These are phyloP conservation scores for Bryconaethiops microstoma DNA, from an alignment of 2,797 vertebrate genomes.

Conservation along the genomic window DNA sequence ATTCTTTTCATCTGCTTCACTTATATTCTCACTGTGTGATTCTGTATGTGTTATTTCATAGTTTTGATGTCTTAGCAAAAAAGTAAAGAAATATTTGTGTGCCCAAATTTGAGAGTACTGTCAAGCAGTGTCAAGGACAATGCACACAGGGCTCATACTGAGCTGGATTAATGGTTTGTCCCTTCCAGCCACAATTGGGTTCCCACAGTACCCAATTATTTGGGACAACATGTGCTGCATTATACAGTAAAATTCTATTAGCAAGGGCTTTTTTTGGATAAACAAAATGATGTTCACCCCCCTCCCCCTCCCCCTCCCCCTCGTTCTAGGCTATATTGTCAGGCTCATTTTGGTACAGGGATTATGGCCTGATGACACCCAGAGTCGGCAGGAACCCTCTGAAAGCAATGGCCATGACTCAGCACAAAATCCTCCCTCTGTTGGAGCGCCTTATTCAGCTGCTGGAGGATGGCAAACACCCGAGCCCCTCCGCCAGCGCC, in stretches of 20 bases:
- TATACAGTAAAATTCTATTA: not conserved
- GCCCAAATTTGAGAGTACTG: too few relatives aligned
- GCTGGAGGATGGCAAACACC: conserved; percentile 71
- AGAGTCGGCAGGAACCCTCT: conserved; percentile 45
- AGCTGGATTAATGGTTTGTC: not conserved
- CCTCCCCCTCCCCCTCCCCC: not conserved
- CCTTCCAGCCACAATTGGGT: not conserved
- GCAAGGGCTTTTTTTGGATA: not conserved
- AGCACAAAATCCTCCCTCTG: conserved; percentile 78
- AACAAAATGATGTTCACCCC: not conserved
- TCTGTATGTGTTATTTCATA: not conserved
- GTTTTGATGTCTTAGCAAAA: not conserved
- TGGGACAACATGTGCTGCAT: not conserved
- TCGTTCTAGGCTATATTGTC: conserved; percentile 75
- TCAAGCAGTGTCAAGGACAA: too few relatives aligned
- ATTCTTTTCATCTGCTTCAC: too few relatives aligned
- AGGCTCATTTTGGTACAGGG: conserved; percentile 79
- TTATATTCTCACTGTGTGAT: not conserved
- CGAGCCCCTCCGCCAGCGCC: conserved; percentile 55
- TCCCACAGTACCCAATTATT: not conserved
- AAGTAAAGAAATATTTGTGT: too few relatives aligned
- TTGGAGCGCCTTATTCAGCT: conserved; percentile 75
- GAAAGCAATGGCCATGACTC: conserved; percentile 60
- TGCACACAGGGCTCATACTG: not conserved
- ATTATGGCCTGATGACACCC: conserved; percentile 71